These are phyloP conservation scores for Chelonus insularis DNA, from an alignment of 1,140 invertebrate species.

Conservation along the genomic window DNA sequence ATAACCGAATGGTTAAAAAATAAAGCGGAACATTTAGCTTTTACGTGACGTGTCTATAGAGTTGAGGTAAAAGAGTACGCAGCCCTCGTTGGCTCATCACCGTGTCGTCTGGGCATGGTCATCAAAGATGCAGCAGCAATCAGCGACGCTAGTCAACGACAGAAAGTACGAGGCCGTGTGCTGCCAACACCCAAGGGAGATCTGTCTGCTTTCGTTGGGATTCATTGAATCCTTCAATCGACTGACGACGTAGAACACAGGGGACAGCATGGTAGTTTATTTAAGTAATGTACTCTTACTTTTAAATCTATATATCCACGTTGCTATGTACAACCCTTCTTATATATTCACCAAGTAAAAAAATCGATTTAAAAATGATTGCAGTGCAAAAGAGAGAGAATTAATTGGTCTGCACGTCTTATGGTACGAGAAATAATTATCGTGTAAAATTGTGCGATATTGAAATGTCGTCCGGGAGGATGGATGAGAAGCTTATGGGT, in stretches of 20 bases:
- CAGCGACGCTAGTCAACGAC: constrained; percentile 52
- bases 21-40: no score
- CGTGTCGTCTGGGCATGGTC: constrained; percentile 54
- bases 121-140: constrained; percentile 62
- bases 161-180: constrained; percentile 28
- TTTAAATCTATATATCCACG: no score
- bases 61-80: constrained; percentile 11
- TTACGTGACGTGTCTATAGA: no score
- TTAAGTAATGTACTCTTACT: background rate
- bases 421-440: no score
- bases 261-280: constrained; percentile 12
- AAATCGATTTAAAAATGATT: no score
- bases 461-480: no score
- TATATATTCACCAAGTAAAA: no score
- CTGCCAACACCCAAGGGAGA: constrained; percentile 30
- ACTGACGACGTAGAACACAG: constrained; percentile 42
- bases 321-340: no score
- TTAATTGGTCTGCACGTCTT: background rate
- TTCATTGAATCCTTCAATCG: constrained; percentile 57
- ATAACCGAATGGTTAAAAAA: no score
- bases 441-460: no score
- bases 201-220: constrained; percentile 28
- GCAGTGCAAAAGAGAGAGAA: no score
- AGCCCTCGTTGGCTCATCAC: constrained; percentile 30
- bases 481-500: constrained; percentile 7